Base-by-base conservation (phyloP, 2,888 invertebrate genomes). In the Azorinus chamasolen region DNA sequence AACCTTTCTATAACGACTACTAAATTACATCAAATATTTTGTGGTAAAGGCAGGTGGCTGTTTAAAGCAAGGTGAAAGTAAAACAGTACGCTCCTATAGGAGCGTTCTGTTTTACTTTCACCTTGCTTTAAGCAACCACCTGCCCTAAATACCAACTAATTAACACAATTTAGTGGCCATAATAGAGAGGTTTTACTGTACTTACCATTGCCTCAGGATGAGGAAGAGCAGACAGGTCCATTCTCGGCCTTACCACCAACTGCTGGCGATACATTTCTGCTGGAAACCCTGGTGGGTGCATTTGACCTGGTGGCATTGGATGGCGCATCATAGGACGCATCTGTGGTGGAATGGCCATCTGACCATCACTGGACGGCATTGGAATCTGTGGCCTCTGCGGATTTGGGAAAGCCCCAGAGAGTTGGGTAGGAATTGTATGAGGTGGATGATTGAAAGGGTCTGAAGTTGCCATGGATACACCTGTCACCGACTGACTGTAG, bases 361-460 rank as follows among this genome's bases (percentile, higher is more conserved):
- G 79, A 45, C 62, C 65, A 22, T 65, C 75, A 27, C 53, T 50
- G 5, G 79, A 75, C 54, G 73, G 53, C n/a, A 48, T 57, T 1
- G 64, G 64, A 12, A 45, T n/a, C 46, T 54, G 43, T 32, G 63
- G 53, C 12, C 62, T 25, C 16, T 22, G 55, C 4, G 32, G 10
- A 32, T 32, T 32, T 10, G 53, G 50, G 48, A 73, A 39, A 76
- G 57, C 48, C 25, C 70, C 37, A 10, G 10, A 24, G 45, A 55
- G 43, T 62, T 66, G 53, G 5, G 86, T 72, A 45, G 83, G 83
- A 3, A 91, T 88, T 18, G 90, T 87, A 20, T 81, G 79, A 0
- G 90, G 88, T 25, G 87, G 84, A 53, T 88, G 88, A 18, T 82
- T 63, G 55, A 87, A 90, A 0, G 88, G 87, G 61, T 90, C 89